Evolutionary conservation across 2,888 invertebrate species (phyloP), one percentile per base, ranked within the genome.

Genomic region (Cartodere bifasciata): DNA sequence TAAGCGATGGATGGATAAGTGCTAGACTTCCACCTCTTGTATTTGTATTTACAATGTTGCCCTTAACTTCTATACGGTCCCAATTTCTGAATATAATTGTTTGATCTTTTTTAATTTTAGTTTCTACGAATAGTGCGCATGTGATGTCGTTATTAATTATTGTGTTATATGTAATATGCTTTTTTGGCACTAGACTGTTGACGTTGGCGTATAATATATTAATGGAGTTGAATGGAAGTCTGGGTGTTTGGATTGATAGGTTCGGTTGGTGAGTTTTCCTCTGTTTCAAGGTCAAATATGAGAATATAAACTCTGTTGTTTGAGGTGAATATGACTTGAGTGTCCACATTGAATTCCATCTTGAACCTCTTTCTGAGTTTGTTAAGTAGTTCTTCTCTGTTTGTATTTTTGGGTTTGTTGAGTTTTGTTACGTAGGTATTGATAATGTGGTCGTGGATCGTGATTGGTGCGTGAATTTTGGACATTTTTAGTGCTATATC

Each of bases 381-480:
- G 2, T 13, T 9, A 9, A 32, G 6, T n/a, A 27, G 22, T 14
- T 32, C 27, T 3, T 28, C 21, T 11, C 32, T 32, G 21, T 32
- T 13, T 2, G 3, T 28, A 13, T 28, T 23, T n/a, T 26, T 27
- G 11, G 27, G 26, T 13, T 27, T 32, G 27, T 32, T 32, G 11
- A 31, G 14, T 21, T 32, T 32, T 9, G 16, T 11, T 2, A 16
- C 13, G 22, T 32, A 32, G n/a, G 27, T 32, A 9, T 29, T 28
- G 12, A 32, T 14, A 7, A 29, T 28, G 13, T 20, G 11, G 12
- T 32, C 32, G 14, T 32, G 32, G 15, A 23, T 29, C 9, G 28
- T 16, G 15, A 32, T 26, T 2, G 27, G 10, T 4, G 17, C 7
- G 20, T 32, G 27, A 5, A 32, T 32, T 21, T 27, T 32, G 12